These are phyloP conservation scores for Drepana arcuata DNA, from an alignment of 1,140 invertebrate species.

Conservation along the genomic window DNA sequence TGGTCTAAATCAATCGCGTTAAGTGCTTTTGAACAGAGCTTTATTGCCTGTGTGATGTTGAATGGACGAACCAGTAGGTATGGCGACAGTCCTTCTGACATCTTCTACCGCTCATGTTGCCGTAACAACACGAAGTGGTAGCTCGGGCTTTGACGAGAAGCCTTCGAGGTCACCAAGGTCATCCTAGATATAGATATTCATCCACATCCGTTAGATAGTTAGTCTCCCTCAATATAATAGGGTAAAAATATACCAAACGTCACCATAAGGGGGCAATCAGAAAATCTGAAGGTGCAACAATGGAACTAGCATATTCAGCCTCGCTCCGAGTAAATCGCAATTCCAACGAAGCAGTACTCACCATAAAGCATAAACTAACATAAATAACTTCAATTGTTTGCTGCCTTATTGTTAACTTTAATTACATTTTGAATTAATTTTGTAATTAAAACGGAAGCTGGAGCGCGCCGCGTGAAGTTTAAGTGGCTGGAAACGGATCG, in stretches of 20 bases:
- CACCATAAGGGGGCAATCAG: too few species aligned
- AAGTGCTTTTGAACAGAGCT: slow-evolving; percentile 72
- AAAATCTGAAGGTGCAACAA: slow-evolving; percentile 8
- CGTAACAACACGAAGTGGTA: too few species aligned
- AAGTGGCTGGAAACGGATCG: slow-evolving; percentile 71
- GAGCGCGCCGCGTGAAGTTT: slow-evolving; percentile 68
- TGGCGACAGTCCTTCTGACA: too few species aligned
- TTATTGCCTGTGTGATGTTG: slow-evolving; percentile 65
- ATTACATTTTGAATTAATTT: slow-evolving; percentile 73
- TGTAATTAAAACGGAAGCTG: slow-evolving; percentile 72
- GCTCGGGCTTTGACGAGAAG: too few species aligned
- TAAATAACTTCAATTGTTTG: slow-evolving; percentile 72
- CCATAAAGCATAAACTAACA: slow-evolving; percentile 68
- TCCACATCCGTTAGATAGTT: too few species aligned
- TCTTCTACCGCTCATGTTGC: too few species aligned
- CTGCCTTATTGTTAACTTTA: slow-evolving; percentile 71
- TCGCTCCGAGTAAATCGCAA: slow-evolving; percentile 23
- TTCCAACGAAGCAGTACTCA: slow-evolving; percentile 22
- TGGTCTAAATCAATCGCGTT: slow-evolving; percentile 72
- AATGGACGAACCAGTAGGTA: slow-evolving; percentile 51
- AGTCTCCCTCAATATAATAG: too few species aligned
- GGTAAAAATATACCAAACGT: too few species aligned
- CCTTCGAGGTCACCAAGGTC: too few species aligned
- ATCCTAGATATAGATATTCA: too few species aligned
- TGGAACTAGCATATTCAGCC: slow-evolving; percentile 12